Conservation (phyloP, 2,113 vertebrate species). For the Tachysurus vachellii region DNA sequence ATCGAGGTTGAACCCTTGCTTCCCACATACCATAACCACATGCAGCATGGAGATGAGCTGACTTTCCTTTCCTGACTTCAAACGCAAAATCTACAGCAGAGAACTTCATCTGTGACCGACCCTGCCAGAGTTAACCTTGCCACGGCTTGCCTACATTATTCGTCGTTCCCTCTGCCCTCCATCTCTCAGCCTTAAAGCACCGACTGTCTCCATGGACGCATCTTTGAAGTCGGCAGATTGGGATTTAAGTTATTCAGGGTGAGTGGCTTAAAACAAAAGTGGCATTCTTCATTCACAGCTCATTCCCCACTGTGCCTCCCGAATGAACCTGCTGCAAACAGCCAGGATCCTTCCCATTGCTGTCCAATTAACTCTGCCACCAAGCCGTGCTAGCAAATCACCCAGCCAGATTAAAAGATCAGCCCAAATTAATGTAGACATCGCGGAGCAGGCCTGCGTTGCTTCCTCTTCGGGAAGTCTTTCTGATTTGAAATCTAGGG, state of each 20-base stretch:
- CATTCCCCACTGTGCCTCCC: slow-evolving; percentile 29
- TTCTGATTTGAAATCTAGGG: slow-evolving; percentile 24
- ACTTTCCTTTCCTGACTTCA: slow-evolving; percentile 29
- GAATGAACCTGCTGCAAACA: slow-evolving; percentile 36
- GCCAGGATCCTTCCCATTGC: slow-evolving; percentile 42
- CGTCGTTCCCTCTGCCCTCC: not conserved
- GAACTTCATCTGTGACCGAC: slow-evolving; percentile 30
- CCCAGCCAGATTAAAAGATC: slow-evolving; percentile 50
- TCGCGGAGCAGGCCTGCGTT: not conserved
- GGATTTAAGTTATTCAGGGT: slow-evolving; percentile 42
- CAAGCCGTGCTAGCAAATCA: slow-evolving; percentile 49
- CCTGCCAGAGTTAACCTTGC: slow-evolving; percentile 20
- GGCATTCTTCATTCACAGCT: slow-evolving; percentile 46
- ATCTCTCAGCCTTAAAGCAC: slow-evolving; percentile 35
- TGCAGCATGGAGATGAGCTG: slow-evolving; percentile 8
- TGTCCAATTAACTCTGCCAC: slow-evolving; percentile 52
- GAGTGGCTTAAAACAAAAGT: slow-evolving; percentile 51
- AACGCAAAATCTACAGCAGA: slow-evolving; percentile 23
- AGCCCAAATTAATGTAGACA: slow-evolving; percentile 36
- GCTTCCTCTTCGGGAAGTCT: slow-evolving; percentile 28
- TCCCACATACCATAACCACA: not conserved
- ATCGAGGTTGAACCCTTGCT: slow-evolving; percentile 3
- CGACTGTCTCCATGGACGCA: slow-evolving; percentile 33
- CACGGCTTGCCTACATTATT: slow-evolving; percentile 24
- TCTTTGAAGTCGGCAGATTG: slow-evolving; percentile 48